Evolutionary conservation across 1,140 invertebrate genomes (phyloP), one percentile per base, ranked within the genome.

Genomic region (Bombus cullumanus): DNA sequence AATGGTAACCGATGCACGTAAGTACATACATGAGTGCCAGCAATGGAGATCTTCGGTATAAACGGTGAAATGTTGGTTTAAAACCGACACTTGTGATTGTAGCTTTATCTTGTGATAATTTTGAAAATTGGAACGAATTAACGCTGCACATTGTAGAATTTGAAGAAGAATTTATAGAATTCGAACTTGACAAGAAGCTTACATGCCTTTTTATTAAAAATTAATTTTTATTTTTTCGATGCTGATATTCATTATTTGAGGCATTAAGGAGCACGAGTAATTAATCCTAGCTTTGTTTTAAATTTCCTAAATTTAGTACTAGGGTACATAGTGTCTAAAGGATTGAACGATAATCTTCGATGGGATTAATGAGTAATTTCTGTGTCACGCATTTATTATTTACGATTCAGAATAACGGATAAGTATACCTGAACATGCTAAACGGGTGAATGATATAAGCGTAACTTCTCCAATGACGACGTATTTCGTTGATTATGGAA

Each of bases 381-480:
- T 62, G 10, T 12, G 3, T 12, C 3, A 34, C 13, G 8, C 15
- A 18, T 66, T 18, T 66, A 18, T 6, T 66, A 66, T 18, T n/a
- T 31, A 31, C n/a, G n/a, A 6, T 31, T 66, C 15, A 9, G 18
- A 53, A 53, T 53, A 53, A 25, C 10, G 64, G n/a, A 6, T 8
- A 8, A 10, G 9, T 10, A 18, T 92, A 95, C 95, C 94, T 94
- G 79, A 95, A 94, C 28, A 93, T 80, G 89, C 95, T 95, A 74
- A 94, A 95, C 0, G 94, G 94, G 80, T 95, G 95, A 86, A 95
- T 93, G 4, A 93, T 88, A 28, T 87, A 47, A 10, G 34, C 84
- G 64, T 92, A 84, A 79, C 92, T 87, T 71, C 78, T 85, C 37
- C 93, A 80, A 41, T 95, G 94, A 8, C 90, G 90, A 78, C 88